A percentile compares a stretch with the other conserved stretches of the same genome.
phyloP scores from a whole-genome alignment of 2,113 vertebrate species.

The Marmota monax region DNA sequence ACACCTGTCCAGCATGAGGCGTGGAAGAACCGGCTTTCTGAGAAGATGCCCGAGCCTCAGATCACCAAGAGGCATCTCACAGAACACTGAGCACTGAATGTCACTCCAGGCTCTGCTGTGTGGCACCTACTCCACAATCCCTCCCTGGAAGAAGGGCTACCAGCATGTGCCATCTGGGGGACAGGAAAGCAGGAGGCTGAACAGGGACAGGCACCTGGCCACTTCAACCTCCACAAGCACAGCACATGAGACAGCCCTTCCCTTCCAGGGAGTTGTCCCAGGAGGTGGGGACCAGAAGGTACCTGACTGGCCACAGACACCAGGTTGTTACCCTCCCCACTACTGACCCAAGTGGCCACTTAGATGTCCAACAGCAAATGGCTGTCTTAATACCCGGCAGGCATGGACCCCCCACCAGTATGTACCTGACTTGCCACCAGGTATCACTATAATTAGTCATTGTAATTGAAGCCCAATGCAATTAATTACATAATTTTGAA shows the following conservation, averaged over 20 bases:
- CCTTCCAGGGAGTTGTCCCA: not conserved
- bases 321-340: no score
- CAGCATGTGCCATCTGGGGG: not conserved
- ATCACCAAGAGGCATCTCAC: not conserved
- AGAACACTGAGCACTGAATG: not conserved
- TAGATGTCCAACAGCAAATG: not conserved
- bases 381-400: not conserved
- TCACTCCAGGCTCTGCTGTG: not conserved
- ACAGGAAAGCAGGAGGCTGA: not conserved
- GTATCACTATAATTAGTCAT: slow-evolving; percentile 80
- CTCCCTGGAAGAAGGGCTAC: not conserved
- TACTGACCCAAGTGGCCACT: accelerated
- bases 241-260: not conserved
- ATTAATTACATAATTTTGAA: slow-evolving; percentile 84
- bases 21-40: not conserved
- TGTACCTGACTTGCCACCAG: slow-evolving; percentile 74
- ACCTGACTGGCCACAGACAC: not conserved
- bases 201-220: not conserved
- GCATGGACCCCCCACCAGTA: not conserved
- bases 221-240: not conserved
- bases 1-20: not conserved
- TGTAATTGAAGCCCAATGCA: slow-evolving; percentile 77
- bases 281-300: not conserved
- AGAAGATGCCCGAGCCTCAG: not conserved
- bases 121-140: not conserved